These are phyloP conservation scores for Phataginus tricuspis DNA, from an alignment of 2,797 vertebrate genomes.

Conservation along the genomic window DNA sequence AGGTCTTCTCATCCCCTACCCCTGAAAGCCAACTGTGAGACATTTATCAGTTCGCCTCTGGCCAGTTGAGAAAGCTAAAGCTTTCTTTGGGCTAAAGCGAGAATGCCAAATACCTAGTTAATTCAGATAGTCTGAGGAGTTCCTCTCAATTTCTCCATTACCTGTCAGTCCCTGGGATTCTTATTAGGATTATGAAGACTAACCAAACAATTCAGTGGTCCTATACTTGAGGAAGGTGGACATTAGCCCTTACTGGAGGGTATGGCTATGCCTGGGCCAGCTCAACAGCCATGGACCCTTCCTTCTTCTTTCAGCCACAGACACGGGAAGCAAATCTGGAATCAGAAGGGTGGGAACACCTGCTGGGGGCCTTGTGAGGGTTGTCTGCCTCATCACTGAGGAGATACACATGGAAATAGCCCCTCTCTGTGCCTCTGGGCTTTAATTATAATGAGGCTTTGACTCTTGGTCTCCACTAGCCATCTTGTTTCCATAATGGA, in stretches of 20 bases:
- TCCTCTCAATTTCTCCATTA: not conserved
- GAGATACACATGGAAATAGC: rapidly evolving
- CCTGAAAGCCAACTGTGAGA: not conserved
- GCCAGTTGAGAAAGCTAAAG: not conserved
- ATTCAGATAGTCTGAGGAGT: not conserved
- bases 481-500: not conserved
- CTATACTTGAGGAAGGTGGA: not conserved
- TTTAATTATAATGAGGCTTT: not conserved
- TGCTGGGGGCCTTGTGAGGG: not conserved
- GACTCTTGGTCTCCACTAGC: not conserved
- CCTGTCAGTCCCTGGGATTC: not conserved
- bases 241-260: too few species aligned
- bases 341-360: not conserved
- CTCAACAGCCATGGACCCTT: not conserved
- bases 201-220: not conserved
- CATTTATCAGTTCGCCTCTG: not conserved
- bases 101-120: not conserved
- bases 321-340: not conserved
- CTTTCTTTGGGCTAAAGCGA: not conserved
- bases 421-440: not conserved
- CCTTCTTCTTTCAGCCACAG: not conserved
- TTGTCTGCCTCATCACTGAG: too few species aligned
- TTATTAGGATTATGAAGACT: not conserved
- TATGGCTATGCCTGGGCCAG: not conserved
- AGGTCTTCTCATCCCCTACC: not conserved